Evolutionary conservation across 1,140 invertebrate genomes (phyloP).

Genomic region (Lucilia cuprina): DNA sequence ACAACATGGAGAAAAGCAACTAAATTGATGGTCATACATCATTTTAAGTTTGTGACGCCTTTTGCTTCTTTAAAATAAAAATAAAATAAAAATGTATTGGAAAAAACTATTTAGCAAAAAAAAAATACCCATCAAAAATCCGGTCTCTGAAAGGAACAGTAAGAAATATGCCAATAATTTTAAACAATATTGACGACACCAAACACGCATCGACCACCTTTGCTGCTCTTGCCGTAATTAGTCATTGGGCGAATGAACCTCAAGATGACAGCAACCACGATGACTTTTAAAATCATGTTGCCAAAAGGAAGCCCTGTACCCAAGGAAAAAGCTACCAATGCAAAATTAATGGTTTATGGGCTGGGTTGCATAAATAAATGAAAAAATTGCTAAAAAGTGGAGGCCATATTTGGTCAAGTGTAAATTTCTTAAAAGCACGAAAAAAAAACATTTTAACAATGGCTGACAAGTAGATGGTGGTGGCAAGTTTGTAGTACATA

Average conservation of each 20-base stretch:
- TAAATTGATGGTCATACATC: neutral
- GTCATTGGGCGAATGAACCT: neutral
- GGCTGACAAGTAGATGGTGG: neutral
- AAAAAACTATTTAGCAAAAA: neutral
- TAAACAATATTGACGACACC: neutral
- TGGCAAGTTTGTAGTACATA: neutral
- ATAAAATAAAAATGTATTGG: neutral
- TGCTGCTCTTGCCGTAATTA: neutral
- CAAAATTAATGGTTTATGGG: neutral
- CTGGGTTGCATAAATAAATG: neutral
- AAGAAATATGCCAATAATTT: neutral
- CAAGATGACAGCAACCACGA: neutral
- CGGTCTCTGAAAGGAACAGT: neutral
- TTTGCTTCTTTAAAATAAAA: neutral
- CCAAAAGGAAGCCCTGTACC: neutral
- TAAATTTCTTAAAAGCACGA: neutral
- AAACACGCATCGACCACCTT: neutral
- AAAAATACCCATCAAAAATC: neutral
- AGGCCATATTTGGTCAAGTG: slow-evolving; percentile 3
- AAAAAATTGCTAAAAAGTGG: neutral
- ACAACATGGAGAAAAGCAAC: neutral
- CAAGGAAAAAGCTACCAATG: neutral
- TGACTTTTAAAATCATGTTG: neutral
- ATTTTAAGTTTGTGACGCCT: neutral
- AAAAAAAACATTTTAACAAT: neutral